Conservation (phyloP, 1,140 invertebrate species). For the Leptinotarsa undecemlineata region DNA sequence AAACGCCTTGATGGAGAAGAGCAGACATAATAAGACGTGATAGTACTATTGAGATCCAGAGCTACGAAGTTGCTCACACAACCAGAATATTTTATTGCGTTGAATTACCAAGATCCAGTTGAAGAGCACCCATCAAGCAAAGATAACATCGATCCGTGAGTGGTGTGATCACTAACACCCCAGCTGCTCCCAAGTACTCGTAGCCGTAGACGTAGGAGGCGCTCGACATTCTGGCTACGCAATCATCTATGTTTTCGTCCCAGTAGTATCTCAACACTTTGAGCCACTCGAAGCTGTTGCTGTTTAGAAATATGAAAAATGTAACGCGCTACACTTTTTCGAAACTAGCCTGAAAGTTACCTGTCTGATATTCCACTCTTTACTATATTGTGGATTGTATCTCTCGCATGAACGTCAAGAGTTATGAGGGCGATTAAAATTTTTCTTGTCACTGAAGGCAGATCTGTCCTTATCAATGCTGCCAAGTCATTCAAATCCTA, state of each 20-base stretch:
- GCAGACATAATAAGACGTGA: neutral
- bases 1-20: too few species aligned
- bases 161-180: slow-evolving; percentile 79
- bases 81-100: neutral
- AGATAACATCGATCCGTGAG: slow-evolving; percentile 87
- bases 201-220: slow-evolving; percentile 84
- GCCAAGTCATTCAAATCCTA: slow-evolving; percentile 79
- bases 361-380: slow-evolving; percentile 64
- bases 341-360: slow-evolving; percentile 54
- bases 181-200: slow-evolving; percentile 87
- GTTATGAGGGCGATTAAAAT: slow-evolving; percentile 84
- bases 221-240: slow-evolving; percentile 76
- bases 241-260: slow-evolving; percentile 76
- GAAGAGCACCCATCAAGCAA: slow-evolving; percentile 85
- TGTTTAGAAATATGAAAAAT: slow-evolving; percentile 50
- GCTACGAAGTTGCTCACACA: neutral
- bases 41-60: neutral
- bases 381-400: slow-evolving; percentile 77
- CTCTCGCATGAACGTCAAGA: slow-evolving; percentile 83
- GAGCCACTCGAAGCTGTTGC: slow-evolving; percentile 82
- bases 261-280: slow-evolving; percentile 92
- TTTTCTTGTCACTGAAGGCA: slow-evolving; percentile 70
- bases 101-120: slow-evolving; percentile 74
- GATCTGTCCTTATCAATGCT: slow-evolving; percentile 71
- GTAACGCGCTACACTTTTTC: neutral